Conservation (phyloP, 2,888 invertebrate genomes). For the Metopia argyrocephala region DNA sequence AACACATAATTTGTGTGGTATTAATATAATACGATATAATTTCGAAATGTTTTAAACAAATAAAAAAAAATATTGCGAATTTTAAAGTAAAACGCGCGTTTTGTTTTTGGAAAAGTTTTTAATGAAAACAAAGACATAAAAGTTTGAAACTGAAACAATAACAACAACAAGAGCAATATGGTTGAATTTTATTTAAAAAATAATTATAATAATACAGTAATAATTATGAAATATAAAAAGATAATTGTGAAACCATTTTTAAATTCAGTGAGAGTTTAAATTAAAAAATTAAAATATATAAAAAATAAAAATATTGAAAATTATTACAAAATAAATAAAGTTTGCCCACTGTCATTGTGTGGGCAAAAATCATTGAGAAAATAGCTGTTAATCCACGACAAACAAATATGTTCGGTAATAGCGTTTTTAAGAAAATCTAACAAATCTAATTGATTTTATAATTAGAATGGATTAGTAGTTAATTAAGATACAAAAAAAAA, state of each 20-base stretch:
- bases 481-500: no score
- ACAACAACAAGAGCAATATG: not conserved
- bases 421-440: no score
- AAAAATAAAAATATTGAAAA: no score
- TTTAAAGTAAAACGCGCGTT: slow-evolving; percentile 9
- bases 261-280: no score
- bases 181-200: no score
- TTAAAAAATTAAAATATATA: not conserved
- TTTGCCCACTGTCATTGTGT: no score
- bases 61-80: not conserved
- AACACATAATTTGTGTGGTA: slow-evolving; percentile 4
- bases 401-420: no score
- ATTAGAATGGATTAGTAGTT: no score
- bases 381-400: no score
- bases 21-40: slow-evolving; percentile 4
- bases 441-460: no score
- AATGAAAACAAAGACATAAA: not conserved
- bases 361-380: no score
- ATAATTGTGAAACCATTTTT: not conserved
- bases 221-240: not conserved
- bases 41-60: not conserved
- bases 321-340: no score
- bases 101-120: slow-evolving; percentile 5
- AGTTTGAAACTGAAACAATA: not conserved
- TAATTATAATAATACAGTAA: not conserved